Evolutionary conservation across 2,888 invertebrate species (phyloP), one percentile per base, ranked within the genome.

Genomic region (Anaspis maculata): DNA sequence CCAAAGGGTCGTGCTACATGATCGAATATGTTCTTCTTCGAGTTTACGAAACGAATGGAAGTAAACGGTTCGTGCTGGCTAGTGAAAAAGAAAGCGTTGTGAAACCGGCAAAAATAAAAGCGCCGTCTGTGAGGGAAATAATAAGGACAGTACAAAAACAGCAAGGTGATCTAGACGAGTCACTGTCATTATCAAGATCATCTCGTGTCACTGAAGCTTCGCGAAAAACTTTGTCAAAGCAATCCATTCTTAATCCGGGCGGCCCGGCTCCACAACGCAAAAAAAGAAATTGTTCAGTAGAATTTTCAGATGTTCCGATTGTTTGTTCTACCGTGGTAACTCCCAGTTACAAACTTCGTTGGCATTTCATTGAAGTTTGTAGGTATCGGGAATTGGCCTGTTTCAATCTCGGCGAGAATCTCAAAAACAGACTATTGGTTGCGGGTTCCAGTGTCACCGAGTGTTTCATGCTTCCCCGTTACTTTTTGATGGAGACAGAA

Each of bases 331-430:
- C 5, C 5, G 19, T 6, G 5, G 19, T 9, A 5, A 5, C 5
- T 6, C 19, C 19, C 9, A n/a, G n/a, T n/a, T n/a, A n/a, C n/a
- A n/a, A n/a, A n/a, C n/a, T n/a, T n/a, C n/a, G n/a, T n/a, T n/a
- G n/a, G n/a, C 52, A 64, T 42, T 69, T 68, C 32, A 64, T 66
- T 55, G 62, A 77, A 69, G 51, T 52, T 16, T 33, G 36, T 25
- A 33, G 27, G 21, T 40, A 33, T 22, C 30, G 68, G 16, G 67
- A 73, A 23, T 76, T 76, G 0, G 73, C 76, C 1, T 76, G 76
- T 43, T 84, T 85, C 46, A 80, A 81, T 3, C 68, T 84, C 24
- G 83, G 83, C 0, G 84, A 85, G 57, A 70, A 73, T 37, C 46
- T 62, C 34, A 63, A 71, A 1, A 74, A 80, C 54, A 72, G 83